Base-by-base conservation (phyloP, 2,797 vertebrate species). In the Synaphobranchus kaupii region DNA sequence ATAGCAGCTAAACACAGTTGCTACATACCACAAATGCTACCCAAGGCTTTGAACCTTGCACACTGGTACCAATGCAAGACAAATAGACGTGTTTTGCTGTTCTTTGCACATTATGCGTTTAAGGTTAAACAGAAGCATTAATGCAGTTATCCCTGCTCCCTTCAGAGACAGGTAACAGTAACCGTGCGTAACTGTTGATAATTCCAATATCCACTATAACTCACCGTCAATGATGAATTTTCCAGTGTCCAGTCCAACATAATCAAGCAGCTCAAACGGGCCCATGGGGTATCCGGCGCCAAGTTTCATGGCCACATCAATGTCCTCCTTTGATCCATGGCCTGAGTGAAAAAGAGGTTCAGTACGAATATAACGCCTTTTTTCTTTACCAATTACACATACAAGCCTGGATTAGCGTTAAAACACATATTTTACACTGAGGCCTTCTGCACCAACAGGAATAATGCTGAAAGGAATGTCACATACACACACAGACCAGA, bases 201-300 rank as follows among this genome's bases (percentile, higher is more conserved):
- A 84, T 48, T 66, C 28, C 20, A 8, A 63, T 63, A 5, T 44
- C 31, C 50, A 84, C 54, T 22, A 28, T 28, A 4, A 83, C 94
- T 93, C 91, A 98, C 99, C 98, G 0, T 99, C 98, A 71, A 98
- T 88, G 89, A 99, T 98, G 92, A 97, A 99, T 95, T 99, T 99
- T 0, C 92, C 89, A 7, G 98, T 99, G 92, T 99, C 99, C 89
- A 99, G 94, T 87, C 99, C 99, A 8, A 99, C 97, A 0, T 99
- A 99, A 93, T 99, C 99, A 25, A 97, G 90, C 25, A 99, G 97
- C 92, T 99, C 98, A 91, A 99, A 98, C 0, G 99, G 99, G 22
- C 98, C 99, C 98, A 99, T 99, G 50, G 98, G 99, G 93, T 99
- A 97, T 15, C 98, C 97, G 9, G 97, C 97, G 0, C 99, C 99